These are phyloP conservation scores for Stenichneumon culpator DNA, from an alignment of 2,888 invertebrate species.

Conservation along the genomic window DNA sequence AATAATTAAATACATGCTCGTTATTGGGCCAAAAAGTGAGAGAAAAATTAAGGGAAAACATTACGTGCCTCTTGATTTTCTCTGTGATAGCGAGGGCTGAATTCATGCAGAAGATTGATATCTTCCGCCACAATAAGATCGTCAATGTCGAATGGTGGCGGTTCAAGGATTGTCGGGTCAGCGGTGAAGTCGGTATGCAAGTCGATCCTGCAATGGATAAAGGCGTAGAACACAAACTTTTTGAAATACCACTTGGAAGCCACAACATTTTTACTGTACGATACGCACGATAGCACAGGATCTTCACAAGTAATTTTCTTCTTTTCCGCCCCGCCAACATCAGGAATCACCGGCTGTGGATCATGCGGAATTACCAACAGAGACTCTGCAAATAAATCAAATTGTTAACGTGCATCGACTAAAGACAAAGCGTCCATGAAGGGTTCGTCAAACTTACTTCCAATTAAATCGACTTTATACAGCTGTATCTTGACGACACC, in stretches of 20 bases:
- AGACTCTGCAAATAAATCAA: not conserved
- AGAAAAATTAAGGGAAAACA: not conserved
- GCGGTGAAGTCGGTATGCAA: not conserved
- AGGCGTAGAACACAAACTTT: not conserved
- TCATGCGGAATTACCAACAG: not conserved
- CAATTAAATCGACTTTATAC: not conserved
- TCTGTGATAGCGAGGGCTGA: not conserved
- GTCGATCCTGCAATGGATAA: not conserved
- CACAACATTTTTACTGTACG: not conserved
- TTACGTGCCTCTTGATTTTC: not conserved
- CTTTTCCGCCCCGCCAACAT: not conserved
- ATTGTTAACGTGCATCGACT: not conserved
- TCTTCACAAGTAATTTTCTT: not conserved
- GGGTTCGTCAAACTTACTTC: not conserved
- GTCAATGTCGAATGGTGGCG: not conserved
- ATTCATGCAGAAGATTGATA: not conserved
- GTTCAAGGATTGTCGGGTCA: not conserved
- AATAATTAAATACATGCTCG: not conserved
- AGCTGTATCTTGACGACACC: not conserved
- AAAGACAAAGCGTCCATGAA: not conserved
- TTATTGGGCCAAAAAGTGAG: not conserved
- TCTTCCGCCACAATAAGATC: not conserved
- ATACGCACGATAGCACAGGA: not conserved
- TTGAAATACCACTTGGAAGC: not conserved
- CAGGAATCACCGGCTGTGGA: not conserved